A percentile compares a stretch with the other conserved stretches of the same genome.
phyloP scores from a whole-genome alignment of 2,113 vertebrate species.

The Misgurnus anguillicaudatus region DNA sequence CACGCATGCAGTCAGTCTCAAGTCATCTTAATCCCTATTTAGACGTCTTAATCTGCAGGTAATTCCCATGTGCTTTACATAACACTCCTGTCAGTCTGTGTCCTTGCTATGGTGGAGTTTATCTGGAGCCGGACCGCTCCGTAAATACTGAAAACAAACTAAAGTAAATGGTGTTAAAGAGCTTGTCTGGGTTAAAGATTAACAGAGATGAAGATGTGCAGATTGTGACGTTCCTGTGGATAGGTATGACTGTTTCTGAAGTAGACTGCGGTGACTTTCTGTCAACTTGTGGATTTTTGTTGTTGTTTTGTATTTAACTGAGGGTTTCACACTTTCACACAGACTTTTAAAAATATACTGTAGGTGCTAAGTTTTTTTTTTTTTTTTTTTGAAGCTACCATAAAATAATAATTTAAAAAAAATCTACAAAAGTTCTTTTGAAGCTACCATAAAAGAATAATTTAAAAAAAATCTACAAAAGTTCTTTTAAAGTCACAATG shows the following conservation, averaged over 20 bases:
- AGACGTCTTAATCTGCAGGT: constrained; percentile 54
- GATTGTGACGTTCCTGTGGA: neutral
- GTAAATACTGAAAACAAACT: neutral
- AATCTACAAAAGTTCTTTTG: too few species aligned
- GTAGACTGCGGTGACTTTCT: neutral
- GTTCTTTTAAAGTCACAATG: too few species aligned
- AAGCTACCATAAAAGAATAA: too few species aligned
- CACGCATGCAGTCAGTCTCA: constrained; percentile 14
- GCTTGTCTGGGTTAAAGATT: neutral
- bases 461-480: too few species aligned
- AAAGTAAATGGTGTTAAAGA: neutral
- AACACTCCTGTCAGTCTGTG: constrained; percentile 13
- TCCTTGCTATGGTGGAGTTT: neutral
- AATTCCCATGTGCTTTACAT: constrained; percentile 39
- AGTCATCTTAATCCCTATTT: constrained; percentile 50
- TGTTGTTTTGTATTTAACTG: neutral
- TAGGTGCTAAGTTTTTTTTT: too few species aligned
- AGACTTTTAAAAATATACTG: too few species aligned
- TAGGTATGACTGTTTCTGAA: neutral
- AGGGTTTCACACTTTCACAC: too few species aligned
- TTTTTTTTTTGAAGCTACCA: too few species aligned
- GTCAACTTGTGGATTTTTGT: neutral
- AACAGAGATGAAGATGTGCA: neutral
- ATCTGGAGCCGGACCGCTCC: neutral
- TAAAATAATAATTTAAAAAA: too few species aligned